These are phyloP conservation scores for Spodoptera picta DNA, from an alignment of 2,888 invertebrate genomes.

Conservation along the genomic window DNA sequence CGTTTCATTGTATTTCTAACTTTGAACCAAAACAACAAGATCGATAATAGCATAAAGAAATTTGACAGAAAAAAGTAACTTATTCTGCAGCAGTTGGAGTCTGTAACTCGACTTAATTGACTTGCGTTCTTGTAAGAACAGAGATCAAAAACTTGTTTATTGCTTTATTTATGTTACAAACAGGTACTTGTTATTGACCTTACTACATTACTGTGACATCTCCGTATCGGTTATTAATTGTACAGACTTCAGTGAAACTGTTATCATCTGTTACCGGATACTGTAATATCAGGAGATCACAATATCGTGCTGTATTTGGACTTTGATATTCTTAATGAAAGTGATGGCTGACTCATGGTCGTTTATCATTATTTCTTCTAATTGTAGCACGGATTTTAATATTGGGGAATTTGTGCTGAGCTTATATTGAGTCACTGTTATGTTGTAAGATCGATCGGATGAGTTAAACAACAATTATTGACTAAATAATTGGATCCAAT, in stretches of 20 bases:
- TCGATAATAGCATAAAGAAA: too few relatives aligned
- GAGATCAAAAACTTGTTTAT: not conserved
- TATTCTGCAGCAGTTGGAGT: too few relatives aligned
- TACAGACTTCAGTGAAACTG: constrained; percentile 2
- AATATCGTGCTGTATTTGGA: constrained; percentile 9
- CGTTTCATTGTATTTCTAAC: too few relatives aligned
- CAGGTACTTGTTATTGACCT: constrained; percentile 16
- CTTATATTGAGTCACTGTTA: too few relatives aligned
- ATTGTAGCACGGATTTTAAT: not conserved
- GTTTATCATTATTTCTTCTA: constrained; percentile 3
- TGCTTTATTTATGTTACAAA: constrained; percentile 2
- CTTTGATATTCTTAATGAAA: constrained; percentile 33
- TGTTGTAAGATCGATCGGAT: too few relatives aligned
- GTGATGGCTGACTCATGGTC: constrained; percentile 23
- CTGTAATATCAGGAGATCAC: constrained; percentile 12
- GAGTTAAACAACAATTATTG: too few relatives aligned
- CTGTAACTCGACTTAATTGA: too few relatives aligned
- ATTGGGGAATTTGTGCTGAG: not conserved
- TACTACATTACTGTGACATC: not conserved
- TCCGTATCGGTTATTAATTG: constrained; percentile 19
- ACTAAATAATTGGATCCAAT: too few relatives aligned
- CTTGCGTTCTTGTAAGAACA: not conserved
- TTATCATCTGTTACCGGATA: constrained; percentile 38
- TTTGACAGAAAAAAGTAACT: too few relatives aligned
- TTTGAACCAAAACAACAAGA: too few relatives aligned